A percentile compares a stretch with the other conserved stretches of the same genome.
Evolutionary conservation across 2,113 vertebrate genomes (phyloP).

Genomic region (Oncorhynchus gorbuscha): DNA sequence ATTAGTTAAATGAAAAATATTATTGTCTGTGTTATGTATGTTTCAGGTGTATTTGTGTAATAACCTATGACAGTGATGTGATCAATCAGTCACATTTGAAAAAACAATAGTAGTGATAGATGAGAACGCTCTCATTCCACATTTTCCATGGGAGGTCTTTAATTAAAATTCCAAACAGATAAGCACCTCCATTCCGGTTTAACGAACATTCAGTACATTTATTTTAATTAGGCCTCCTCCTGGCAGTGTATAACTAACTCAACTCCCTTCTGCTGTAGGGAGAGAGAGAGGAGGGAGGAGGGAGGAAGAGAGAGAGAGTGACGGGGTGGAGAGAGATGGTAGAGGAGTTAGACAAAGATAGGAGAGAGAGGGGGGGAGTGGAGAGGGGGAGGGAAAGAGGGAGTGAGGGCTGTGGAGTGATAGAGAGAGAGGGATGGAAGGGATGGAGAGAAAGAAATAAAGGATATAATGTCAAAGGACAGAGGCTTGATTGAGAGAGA

Average conservation of each 20-base stretch:
- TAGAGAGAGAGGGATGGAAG: not conserved
- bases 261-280: constrained; percentile 13
- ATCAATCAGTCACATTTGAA: not conserved
- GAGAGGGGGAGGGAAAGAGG: too few species aligned
- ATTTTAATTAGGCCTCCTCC: constrained; percentile 53
- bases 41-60: not conserved
- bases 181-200: constrained; percentile 34
- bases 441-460: not conserved
- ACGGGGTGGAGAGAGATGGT: not conserved
- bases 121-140: constrained; percentile 6
- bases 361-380: too few species aligned
- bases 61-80: not conserved
- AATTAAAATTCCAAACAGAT: constrained; percentile 42
- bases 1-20: too few species aligned
- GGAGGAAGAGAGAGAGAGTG: too few species aligned
- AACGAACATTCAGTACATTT: constrained; percentile 41
- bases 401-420: too few species aligned
- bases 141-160: constrained; percentile 20
- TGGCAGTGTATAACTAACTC: constrained; percentile 27
- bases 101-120: not conserved
- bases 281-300: too few species aligned
- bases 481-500: too few species aligned
- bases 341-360: not conserved
- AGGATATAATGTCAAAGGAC: too few species aligned
- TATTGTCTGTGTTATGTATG: not conserved